Evolutionary conservation across 2,888 invertebrate species (phyloP), one percentile per base, ranked within the genome.

Genomic region (Euspilapteryx auroguttella): DNA sequence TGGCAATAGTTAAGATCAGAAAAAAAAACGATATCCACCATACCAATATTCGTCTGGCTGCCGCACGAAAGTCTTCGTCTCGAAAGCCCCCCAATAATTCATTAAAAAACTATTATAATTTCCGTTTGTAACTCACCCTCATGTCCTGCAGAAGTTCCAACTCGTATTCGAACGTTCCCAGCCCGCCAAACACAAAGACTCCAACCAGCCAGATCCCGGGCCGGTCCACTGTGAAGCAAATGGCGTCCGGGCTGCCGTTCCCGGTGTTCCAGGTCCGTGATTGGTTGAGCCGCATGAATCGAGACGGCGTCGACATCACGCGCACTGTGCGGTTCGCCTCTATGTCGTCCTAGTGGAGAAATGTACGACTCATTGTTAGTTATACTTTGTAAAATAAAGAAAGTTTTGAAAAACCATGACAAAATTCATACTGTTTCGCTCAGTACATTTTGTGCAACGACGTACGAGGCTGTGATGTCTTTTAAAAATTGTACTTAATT

Each of bases 231-330:
- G 88, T 86, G 50, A 97, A 94, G 46, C 92, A 92, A 44, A 99
- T 89, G 1, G 96, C 96, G 66, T 99, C 98, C 0, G 96, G 94
- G 7, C 94, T 94, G 15, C 96, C 96, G 55, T 94, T 94, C 3
- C 96, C 94, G 0, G 96, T 94, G 56, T 97, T 96, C 98, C 98
- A 98, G 1, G 91, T 89, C 24, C 94, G 83, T 27, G 88, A 87
- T 39, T 89, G 86, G 55, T 94, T 95, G 24, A 90, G 87, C 26
- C 94, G 84, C 23, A 92, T 89, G 59, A 97, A 98, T 14, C 97
- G 81, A 20, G 90, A 89, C 0, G 94, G 92, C 0, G 95, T 94
- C 24, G 87, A 82, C 37, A 92, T 83, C 39, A 94, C 76, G 21
- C 90, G 86, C 25, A 91, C 79, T 1, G 57, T 40, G n/a, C 86